Evolutionary conservation across 2,113 vertebrate species (phyloP).

Genomic region (Odontesthes bonariensis): DNA sequence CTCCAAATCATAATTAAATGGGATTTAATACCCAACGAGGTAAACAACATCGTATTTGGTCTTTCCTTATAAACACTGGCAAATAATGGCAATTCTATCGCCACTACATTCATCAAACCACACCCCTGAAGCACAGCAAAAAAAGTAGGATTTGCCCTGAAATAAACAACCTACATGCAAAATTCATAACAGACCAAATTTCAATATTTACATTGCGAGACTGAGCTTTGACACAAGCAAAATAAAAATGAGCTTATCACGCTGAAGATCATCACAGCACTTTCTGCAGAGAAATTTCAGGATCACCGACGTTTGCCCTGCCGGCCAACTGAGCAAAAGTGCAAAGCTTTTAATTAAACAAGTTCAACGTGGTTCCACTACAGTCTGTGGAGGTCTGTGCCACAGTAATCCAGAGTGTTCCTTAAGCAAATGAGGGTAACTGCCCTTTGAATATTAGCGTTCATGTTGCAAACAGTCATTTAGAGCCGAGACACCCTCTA

Average conservation of each 20-base stretch:
- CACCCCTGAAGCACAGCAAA: too few relatives aligned
- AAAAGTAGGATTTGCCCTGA: too few relatives aligned
- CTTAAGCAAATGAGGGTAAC: conserved; percentile 53
- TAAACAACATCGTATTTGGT: too few relatives aligned
- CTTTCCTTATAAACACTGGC: too few relatives aligned
- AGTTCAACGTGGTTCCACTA: conserved; percentile 45
- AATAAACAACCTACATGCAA: too few relatives aligned
- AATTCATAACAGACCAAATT: too few relatives aligned
- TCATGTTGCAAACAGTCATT: conserved; percentile 40
- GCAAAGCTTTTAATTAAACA: conserved; percentile 52
- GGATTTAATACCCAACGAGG: too few relatives aligned
- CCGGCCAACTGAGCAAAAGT: conserved; percentile 29
- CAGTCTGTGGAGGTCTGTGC: conserved; percentile 26
- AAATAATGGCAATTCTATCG: too few relatives aligned
- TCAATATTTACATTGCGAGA: background rate
- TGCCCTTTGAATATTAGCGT: conserved; percentile 62
- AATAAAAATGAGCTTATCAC: too few relatives aligned
- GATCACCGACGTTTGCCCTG: conserved; percentile 11
- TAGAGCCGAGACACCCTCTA: conserved; percentile 48
- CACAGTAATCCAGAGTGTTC: conserved; percentile 51
- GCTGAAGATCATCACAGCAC: background rate
- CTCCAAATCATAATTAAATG: too few relatives aligned
- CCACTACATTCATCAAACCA: too few relatives aligned
- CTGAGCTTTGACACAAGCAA: background rate
- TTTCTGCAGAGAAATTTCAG: background rate